phyloP scores from a whole-genome alignment of 1,140 invertebrate species.

The Oryctes rhinoceros region DNA sequence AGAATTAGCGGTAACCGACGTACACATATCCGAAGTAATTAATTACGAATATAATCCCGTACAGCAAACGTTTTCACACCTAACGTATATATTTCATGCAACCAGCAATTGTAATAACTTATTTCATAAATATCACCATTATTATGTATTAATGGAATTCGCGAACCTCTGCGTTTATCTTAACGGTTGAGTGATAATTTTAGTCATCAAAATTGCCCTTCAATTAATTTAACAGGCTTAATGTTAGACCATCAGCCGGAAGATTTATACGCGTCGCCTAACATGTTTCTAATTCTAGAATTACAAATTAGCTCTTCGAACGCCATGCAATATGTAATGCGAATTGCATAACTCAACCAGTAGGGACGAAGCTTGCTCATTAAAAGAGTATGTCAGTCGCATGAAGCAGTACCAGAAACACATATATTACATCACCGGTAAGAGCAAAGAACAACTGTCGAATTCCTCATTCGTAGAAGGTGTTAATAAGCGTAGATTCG shows the following conservation, averaged over 20 bases:
- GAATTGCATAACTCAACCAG: slow-evolving; percentile 83
- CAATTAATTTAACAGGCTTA: no score
- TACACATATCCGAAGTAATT: slow-evolving; percentile 14
- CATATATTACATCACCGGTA: slow-evolving; percentile 99
- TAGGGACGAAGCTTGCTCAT: slow-evolving; percentile 90
- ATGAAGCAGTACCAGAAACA: slow-evolving; percentile 99
- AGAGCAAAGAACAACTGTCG: slow-evolving; percentile 93
- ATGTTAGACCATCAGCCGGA: no score
- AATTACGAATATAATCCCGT: neutral
- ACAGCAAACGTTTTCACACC: neutral
- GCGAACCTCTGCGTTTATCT: neutral
- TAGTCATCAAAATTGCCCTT: no score
- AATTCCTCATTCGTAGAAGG: slow-evolving; percentile 98
- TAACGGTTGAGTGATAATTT: no score
- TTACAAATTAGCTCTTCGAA: no score
- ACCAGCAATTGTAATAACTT: neutral
- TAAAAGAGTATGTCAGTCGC: slow-evolving; percentile 95
- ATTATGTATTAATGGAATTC: neutral
- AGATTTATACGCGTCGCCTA: no score
- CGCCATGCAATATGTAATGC: no score
- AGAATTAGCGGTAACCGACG: slow-evolving; percentile 6
- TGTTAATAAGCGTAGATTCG: slow-evolving; percentile 96
- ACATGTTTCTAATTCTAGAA: no score
- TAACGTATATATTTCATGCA: neutral
- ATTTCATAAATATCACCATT: neutral